These are phyloP conservation scores for Myrmecophaga tridactyla DNA, from an alignment of 2,113 vertebrate species.

Conservation along the genomic window DNA sequence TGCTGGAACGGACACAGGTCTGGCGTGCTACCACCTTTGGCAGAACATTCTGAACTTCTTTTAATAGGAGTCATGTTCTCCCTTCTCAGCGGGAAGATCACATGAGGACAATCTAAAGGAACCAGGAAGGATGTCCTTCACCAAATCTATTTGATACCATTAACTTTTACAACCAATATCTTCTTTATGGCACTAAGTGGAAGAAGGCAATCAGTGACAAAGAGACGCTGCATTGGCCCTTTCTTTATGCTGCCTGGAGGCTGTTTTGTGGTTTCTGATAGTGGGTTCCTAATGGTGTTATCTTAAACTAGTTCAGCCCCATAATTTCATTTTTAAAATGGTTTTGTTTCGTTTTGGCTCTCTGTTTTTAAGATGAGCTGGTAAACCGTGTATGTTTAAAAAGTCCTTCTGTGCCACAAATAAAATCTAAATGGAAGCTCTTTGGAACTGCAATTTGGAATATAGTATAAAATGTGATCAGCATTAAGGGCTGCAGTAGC, in stretches of 20 bases:
- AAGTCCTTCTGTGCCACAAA: constrained; percentile 44
- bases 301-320: not conserved
- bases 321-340: constrained; percentile 35
- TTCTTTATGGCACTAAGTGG: constrained; percentile 66
- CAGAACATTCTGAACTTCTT: constrained; percentile 73
- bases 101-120: constrained; percentile 42
- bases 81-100: constrained; percentile 68
- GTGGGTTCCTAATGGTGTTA: not conserved
- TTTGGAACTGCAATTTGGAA: constrained; percentile 42
- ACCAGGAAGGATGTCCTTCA: constrained; percentile 65
- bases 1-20: constrained; percentile 61
- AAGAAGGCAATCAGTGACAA: constrained; percentile 67
- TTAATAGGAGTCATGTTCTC: constrained; percentile 68
- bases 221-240: constrained; percentile 54
- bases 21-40: constrained; percentile 69
- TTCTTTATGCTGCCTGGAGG: constrained; percentile 52
- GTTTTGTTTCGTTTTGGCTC: not conserved
- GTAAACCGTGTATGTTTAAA: constrained; percentile 38
- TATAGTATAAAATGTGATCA: constrained; percentile 39
- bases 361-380: constrained; percentile 41
- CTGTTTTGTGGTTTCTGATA: not conserved
- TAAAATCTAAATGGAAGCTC: constrained; percentile 37
- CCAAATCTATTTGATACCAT: constrained; percentile 60
- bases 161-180: constrained; percentile 70
- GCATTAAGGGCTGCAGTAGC: constrained; percentile 56